These are phyloP conservation scores for Lordiphosa mommai DNA, from an alignment of 1,140 invertebrate species.

Conservation along the genomic window DNA sequence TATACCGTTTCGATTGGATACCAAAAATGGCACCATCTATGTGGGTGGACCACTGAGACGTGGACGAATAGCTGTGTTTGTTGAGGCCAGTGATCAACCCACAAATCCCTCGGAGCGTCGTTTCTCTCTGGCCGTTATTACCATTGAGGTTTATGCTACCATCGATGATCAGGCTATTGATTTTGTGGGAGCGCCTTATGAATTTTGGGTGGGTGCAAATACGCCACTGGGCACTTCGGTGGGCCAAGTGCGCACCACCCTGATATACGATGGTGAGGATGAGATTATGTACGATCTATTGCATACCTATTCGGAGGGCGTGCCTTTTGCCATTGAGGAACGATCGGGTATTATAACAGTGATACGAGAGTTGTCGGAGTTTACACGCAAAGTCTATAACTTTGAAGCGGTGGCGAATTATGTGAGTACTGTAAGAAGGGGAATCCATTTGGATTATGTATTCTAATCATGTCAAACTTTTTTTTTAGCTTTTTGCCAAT, in stretches of 20 bases:
- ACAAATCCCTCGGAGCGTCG: constrained; percentile 89
- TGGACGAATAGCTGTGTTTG: constrained; percentile 88
- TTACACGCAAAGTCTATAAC: constrained; percentile 85
- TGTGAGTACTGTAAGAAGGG: constrained; percentile 54
- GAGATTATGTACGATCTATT: constrained; percentile 88
- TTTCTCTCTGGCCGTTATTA: constrained; percentile 90
- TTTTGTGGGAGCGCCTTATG: constrained; percentile 93
- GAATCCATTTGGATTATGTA: not conserved
- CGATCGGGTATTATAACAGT: constrained; percentile 93
- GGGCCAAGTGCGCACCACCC: constrained; percentile 88
- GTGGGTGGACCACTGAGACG: constrained; percentile 84
- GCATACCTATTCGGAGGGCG: constrained; percentile 90
- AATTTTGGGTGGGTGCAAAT: constrained; percentile 93
- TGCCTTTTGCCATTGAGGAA: constrained; percentile 94
- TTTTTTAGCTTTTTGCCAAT: constrained; percentile 61
- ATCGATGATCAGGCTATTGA: constrained; percentile 85
- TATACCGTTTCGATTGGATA: constrained; percentile 86
- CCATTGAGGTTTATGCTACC: constrained; percentile 83
- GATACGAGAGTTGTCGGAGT: constrained; percentile 87
- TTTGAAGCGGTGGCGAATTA: constrained; percentile 90
- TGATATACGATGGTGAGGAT: constrained; percentile 84
- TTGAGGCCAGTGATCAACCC: constrained; percentile 90
- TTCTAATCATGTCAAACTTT: not conserved
- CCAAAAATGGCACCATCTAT: constrained; percentile 85
- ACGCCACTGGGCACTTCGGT: constrained; percentile 91